Base-by-base conservation (phyloP, 2,888 invertebrate genomes). In the Epinotia bilunana region DNA sequence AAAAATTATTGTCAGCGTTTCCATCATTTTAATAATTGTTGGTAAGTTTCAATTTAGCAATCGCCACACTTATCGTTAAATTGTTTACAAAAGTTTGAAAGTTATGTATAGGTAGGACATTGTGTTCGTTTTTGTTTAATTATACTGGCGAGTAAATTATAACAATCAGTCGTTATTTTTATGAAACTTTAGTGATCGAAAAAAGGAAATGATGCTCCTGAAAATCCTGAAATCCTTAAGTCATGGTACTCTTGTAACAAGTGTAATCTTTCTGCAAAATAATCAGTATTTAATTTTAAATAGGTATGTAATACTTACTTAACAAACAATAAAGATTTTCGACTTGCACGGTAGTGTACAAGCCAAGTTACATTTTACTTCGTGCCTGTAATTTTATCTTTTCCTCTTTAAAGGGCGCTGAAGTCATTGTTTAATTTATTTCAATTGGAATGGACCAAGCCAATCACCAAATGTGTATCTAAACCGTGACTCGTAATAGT, bases 1-100 rank as follows among this genome's bases (percentile, higher is more conserved):
- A 6, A 69, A 69, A 60, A 69, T 69, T 60, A 16, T 58, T 46
- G 12, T 58, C 6, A 16, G 43, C 60, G 69, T 69, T 58, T 23
- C 46, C 16, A 12, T 69, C 0, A 46, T n/a, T 60, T 60, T 60
- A 6, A 43, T 69, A 60, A 46, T 60, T 46, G 58, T 69, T 43
- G 69, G 69, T 69, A 60, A 69, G 69, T 43, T 46, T 58, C 16
- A 49, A 49, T 49, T 53, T 6, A 9, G 39, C 9, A 9, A 9
- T 9, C 39, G 39, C 39, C 39, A 39, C 39, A 39, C 39, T 39
- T 39, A 39, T 39, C 9, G 39, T 39, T 9, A 33, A 33, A 7
- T 39, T 39, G 9, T 2, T 7, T 39, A 57, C 57, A 3, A 20
- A 6, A 60, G 28, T 60, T 28, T 60, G 7, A 23, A 16, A 28